Evolutionary conservation across 2,888 invertebrate genomes (phyloP), one percentile per base, ranked within the genome.

Genomic region (Drosophila nigricruria): DNA sequence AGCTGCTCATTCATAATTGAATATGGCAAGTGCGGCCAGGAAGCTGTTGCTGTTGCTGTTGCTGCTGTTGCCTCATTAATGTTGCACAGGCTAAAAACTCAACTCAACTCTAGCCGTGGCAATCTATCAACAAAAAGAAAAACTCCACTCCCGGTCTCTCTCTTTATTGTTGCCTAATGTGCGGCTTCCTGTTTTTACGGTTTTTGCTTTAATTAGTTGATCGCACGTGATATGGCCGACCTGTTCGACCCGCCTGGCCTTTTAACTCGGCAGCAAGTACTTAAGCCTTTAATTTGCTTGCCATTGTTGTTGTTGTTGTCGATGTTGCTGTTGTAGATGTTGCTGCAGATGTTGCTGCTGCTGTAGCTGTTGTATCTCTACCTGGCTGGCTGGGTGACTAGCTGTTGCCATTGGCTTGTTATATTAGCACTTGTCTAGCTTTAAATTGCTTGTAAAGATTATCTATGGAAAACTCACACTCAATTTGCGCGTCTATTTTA

Each of bases 381-480:
- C 64, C 64, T 68, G 58, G 34, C 54, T 12, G 53, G n/a, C 50
- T 50, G 16, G 32, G 49, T 50, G 58, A 27, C 50, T 59, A 43
- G 54, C 47, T 62, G 57, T 57, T 65, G 70, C 62, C 70, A 61
- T 56, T 68, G 70, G 77, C 64, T 68, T 83, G 84, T 84, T 87
- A 87, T 84, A 84, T 84, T 84, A 84, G 84, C 84, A 84, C 84
- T 85, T 85, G 88, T 88, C 82, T 82, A 75, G 84, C 76, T 78
- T 85, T 82, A 84, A 84, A 87, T 87, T 84, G 84, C 85, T 84
- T 87, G 84, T 85, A 84, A 84, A 85, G 84, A 87, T 84, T 85
- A 87, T 87, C 84, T 87, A 67, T 72, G 88, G 84, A 79, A 82
- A 88, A 85, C 86, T 86, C 86, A 88, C 86, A 86, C 86, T 85